Evolutionary conservation across 2,888 invertebrate genomes (phyloP).

Genomic region (Schizotus pectinicornis): DNA sequence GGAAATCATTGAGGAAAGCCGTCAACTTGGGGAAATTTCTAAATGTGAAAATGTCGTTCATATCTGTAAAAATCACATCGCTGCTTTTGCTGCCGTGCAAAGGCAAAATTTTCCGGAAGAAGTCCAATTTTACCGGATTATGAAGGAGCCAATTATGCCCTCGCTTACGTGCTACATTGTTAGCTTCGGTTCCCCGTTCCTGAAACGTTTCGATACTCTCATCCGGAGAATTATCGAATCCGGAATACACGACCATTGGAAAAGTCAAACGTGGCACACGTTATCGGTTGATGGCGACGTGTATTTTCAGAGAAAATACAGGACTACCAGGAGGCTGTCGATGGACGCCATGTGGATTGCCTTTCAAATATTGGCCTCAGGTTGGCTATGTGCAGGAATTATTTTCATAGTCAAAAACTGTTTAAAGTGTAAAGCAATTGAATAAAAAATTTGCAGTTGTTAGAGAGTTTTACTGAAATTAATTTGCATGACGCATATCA

Average conservation of each 20-base stretch:
- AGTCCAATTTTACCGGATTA: constrained; percentile 24
- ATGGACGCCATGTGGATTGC: background rate
- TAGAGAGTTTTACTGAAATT: no score
- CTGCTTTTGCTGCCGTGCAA: constrained; percentile 26
- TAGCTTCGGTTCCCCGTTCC: constrained; percentile 32
- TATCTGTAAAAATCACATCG: constrained; percentile 31
- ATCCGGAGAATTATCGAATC: constrained; percentile 26
- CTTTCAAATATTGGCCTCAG: background rate
- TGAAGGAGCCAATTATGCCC: constrained; percentile 32
- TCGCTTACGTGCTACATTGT: constrained; percentile 34
- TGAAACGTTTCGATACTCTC: constrained; percentile 18
- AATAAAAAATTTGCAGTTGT: no score
- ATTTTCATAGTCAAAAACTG: no score
- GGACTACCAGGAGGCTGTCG: background rate
- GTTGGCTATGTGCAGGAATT: background rate
- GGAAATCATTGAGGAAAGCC: constrained; percentile 13
- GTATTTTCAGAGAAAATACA: constrained; percentile 1
- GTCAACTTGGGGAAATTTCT: constrained; percentile 22
- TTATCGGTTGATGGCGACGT: constrained; percentile 7
- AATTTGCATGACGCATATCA: no score
- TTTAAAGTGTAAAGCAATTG: no score
- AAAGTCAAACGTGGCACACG: constrained; percentile 13
- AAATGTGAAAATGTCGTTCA: constrained; percentile 27
- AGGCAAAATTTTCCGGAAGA: constrained; percentile 28
- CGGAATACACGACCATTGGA: constrained; percentile 34